Evolutionary conservation across 1,140 invertebrate genomes (phyloP), one percentile per base, ranked within the genome.

Genomic region (Saccostrea cuccullata): DNA sequence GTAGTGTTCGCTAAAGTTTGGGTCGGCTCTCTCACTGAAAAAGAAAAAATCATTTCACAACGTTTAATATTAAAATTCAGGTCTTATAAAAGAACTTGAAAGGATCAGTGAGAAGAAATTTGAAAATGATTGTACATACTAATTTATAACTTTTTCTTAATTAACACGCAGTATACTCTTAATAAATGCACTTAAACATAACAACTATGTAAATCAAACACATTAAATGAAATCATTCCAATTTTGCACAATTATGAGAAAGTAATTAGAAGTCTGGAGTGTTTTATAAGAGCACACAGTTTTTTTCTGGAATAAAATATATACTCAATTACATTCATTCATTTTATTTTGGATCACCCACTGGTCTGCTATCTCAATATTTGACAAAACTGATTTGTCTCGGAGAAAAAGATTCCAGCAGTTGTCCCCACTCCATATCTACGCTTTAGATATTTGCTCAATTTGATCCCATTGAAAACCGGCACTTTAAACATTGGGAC

Each of bases 1-100:
- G 89, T 94, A 93, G 12, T 96, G 95, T 15, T 95, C 95, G 73
- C 95, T 96, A 67, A 89, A 92, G 83, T 87, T 92, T 23, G 93
- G 92, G 84, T 93, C 92, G 55, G 93, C 94, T 83, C 93, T 90
- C 89, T 94, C 94, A 92, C 94, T 94, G 89, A 70, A 92, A 91
- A 84, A 36, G 30, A 85, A 85, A 87, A 47, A 47, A 47, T 47
- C 9, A 47, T 47, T 6, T 47, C 1, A 47, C 9, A 2, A 0
- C 47, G 6, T 47, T 47, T 9, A 47, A 47, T 8, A 47, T 6
- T 47, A 47, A 47, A 47, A 47, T 47, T 47, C 47, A 47, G 0
- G 47, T 47, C 9, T 47, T 47, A 47, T 47, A 47, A 47, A 47
- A 47, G 47, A 47, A 47, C 47, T 47, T 47, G 47, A 47, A 47